Evolutionary conservation across 1,140 invertebrate species (phyloP).

Genomic region (Bombus confusus): DNA sequence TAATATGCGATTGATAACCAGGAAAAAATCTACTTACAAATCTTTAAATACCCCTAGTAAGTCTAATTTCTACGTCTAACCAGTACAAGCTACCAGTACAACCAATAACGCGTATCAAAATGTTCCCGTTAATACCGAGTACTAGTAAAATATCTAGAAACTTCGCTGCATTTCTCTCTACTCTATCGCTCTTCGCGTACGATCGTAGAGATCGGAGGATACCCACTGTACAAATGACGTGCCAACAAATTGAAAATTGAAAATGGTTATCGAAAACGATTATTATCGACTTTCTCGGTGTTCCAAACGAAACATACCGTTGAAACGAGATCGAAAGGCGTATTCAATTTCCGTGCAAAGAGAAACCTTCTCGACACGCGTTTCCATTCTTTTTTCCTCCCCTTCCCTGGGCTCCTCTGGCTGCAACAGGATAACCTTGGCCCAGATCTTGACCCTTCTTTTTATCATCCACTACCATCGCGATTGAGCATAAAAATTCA

Average conservation of each 20-base stretch:
- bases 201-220: not conserved
- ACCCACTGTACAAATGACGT: no score
- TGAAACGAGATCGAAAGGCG: conserved; percentile 43
- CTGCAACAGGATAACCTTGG: conserved; percentile 59
- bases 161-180: no score
- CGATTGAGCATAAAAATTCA: not conserved
- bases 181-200: not conserved
- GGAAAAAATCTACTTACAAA: not conserved
- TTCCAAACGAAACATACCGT: not conserved
- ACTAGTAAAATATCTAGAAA: no score
- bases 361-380: conserved; percentile 29
- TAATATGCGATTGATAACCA: not conserved
- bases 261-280: not conserved
- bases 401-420: conserved; percentile 1
- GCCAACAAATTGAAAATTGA: no score
- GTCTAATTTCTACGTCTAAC: no score
- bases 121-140: no score
- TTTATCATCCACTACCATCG: conserved; percentile 37
- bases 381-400: conserved; percentile 39
- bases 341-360: conserved; percentile 40
- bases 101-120: no score
- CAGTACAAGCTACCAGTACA: no score
- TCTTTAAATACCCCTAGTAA: no score
- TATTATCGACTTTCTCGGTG: not conserved
- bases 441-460: conserved; percentile 67